Evolutionary conservation across 1,140 invertebrate species (phyloP).

Genomic region (Fopius arisanus): DNA sequence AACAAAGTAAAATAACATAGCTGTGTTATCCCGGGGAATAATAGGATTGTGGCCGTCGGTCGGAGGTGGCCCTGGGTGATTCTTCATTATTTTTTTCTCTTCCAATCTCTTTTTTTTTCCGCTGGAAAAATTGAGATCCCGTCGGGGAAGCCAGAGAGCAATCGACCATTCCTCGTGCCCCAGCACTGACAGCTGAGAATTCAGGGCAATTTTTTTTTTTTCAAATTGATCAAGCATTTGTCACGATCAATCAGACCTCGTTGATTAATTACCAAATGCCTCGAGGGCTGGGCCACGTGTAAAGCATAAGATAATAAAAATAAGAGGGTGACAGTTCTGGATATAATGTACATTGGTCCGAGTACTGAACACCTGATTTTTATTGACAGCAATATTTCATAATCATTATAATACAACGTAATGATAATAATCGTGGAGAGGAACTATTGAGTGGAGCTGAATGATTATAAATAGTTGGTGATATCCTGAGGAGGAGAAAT

Average conservation of each 20-base stretch:
- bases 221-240: no score
- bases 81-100: neutral
- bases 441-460: no score
- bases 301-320: neutral
- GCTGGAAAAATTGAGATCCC: neutral
- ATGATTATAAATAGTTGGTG: no score
- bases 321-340: conserved; percentile 4
- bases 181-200: no score
- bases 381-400: no score
- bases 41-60: neutral
- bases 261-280: neutral
- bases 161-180: no score
- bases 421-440: no score
- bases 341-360: conserved; percentile 27
- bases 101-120: no score
- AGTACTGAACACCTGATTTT: conserved; percentile 5
- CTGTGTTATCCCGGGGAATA: neutral
- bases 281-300: neutral
- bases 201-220: no score
- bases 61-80: neutral
- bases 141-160: neutral
- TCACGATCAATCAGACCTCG: neutral
- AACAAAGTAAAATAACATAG: neutral
- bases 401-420: no score
- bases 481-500: no score